Percentiles rank a stretch among this genome's conserved stretches.
phyloP scores from a whole-genome alignment of 2,113 vertebrate species.

The Myrmophylax atrothorax region DNA sequence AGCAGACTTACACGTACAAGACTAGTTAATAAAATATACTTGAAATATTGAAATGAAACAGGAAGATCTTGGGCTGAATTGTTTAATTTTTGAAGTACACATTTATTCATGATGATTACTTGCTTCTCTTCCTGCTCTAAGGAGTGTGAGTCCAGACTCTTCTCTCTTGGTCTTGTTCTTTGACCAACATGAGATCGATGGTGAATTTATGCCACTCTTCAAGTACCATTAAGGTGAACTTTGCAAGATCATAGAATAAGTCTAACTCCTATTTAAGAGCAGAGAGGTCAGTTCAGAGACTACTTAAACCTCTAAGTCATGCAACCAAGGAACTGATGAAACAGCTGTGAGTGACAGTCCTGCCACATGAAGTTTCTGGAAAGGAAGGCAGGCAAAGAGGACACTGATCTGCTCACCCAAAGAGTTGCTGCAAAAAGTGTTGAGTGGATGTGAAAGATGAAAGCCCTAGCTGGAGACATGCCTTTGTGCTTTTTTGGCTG shows the following conservation, averaged over 20 bases:
- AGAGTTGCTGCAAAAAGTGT: not conserved
- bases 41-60: conserved; percentile 8
- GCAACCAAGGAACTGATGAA: conserved; percentile 71
- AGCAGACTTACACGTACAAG: not conserved
- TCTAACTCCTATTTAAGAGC: conserved; percentile 81
- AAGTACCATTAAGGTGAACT: conserved; percentile 79
- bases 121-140: not conserved
- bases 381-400: not conserved
- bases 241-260: conserved; percentile 71
- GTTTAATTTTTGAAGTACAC: not conserved
- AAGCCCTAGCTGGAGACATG: not conserved
- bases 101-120: not conserved
- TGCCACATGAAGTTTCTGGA: conserved; percentile 71
- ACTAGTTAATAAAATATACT: conserved; percentile 21
- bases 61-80: not conserved
- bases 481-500: conserved; percentile 1
- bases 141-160: not conserved
- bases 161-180: not conserved
- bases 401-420: not conserved
- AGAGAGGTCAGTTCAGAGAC: conserved; percentile 78
- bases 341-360: conserved; percentile 80
- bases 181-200: conserved; percentile 69
- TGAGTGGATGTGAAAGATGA: not conserved
- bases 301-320: not conserved
- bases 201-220: conserved; percentile 56